Evolutionary conservation across 1,140 invertebrate genomes (phyloP), one percentile per base, ranked within the genome.

Genomic region (Meloidogyne exigua): DNA sequence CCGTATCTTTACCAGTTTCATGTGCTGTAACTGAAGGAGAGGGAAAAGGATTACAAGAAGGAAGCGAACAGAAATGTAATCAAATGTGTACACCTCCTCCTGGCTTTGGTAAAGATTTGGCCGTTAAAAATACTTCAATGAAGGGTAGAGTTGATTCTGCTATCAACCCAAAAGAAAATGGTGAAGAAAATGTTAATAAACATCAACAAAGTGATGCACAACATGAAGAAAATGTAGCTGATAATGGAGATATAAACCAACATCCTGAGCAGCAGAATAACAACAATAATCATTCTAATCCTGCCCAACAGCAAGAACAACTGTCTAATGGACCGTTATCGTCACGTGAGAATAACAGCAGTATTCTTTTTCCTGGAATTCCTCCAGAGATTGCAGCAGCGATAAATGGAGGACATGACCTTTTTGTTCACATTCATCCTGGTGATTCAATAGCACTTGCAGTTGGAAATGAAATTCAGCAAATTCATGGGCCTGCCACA

Each of bases 401-500:
- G 9, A 69, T 76, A 26, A 80, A 63, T 32, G 72, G 39, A 11
- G 74, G 44, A 44, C 81, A 87, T 63, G 84, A 85, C 64, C 74
- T 85, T 13, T 85, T 82, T 68, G 69, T 71, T n/a, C 84, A 87
- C 32, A 75, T 85, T 36, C 83, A 85, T 44, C 79, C 75, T n/a
- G 84, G 84, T 0, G 84, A 87, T 57, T 69, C 83, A 13, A 76
- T 85, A 39, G 72, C 81, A 0, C 32, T 85, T 4, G 63, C 70
- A 15, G 81, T 87, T 13, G 83, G 82, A 23, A 85, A 75, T 36
- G 84, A 85, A 23, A 68, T 84, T 44, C 84, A 85, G 68, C 80
- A 85, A 42, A 85, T 85, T 67, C 32, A 68, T 18, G 84, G 84
- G 10, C 84, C 84, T 26, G 84, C 84, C 5, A 85, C 84, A 21